Evolutionary conservation across 2,888 invertebrate genomes (phyloP), one percentile per base, ranked within the genome.

Genomic region (Lochmaea crataegi): DNA sequence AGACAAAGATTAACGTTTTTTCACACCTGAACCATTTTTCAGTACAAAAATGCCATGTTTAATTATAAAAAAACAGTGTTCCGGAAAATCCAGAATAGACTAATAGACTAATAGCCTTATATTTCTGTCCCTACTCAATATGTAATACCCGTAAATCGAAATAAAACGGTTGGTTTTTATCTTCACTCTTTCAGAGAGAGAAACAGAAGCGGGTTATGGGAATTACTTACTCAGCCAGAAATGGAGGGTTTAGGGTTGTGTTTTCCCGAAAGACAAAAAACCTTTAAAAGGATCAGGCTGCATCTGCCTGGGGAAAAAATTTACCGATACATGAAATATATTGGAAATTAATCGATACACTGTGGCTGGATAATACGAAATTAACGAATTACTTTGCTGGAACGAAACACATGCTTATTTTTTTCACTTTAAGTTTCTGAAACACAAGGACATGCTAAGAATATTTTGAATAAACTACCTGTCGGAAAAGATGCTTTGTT

Each of bases 81-180:
- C 6, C 48, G 2, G 4, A 48, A 53, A 53, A 16, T 53, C 53
- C 18, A 9, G 7, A 18, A n/a, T 53, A 53, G 16, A 48, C 12
- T 48, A n/a, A 48, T 48, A 53, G 16, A 18, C 16, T 18, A n/a
- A n/a, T n/a, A 18, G 18, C 16, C 18, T 58, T 58, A 58, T 58
- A 14, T 58, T 58, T 26, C 26, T 18, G 32, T 58, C n/a, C 14
- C 12, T 32, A 32, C 58, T 14, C 16, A 42, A 42, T n/a, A n/a
- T n/a, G n/a, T n/a, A n/a, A n/a, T 11, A 42, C 4, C 12, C 42
- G 42, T 42, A 53, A 53, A 16, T 57, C 57, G 22, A 5, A 3
- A 57, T 14, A 58, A 58, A 58, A 32, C 22, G 26, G 11, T 57
- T 57, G 10, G 26, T 18, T 58, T 58, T 58, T 26, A 58, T 58